These are phyloP conservation scores for Acleris emargana DNA, from an alignment of 2,888 invertebrate species.

Conservation along the genomic window DNA sequence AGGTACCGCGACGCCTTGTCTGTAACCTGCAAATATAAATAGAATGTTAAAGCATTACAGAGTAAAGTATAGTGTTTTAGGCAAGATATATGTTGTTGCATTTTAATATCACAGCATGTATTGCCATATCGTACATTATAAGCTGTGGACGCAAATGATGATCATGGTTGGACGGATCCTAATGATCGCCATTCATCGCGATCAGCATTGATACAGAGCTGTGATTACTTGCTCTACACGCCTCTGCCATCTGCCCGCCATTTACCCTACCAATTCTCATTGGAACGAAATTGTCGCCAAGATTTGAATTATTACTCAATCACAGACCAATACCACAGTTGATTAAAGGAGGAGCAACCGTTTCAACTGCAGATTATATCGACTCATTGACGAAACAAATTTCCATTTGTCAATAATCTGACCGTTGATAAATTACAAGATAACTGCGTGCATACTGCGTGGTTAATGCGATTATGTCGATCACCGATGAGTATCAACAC, in stretches of 20 bases:
- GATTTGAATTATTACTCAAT: slow-evolving; percentile 48
- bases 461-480: slow-evolving; percentile 26
- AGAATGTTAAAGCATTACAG: neutral
- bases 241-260: slow-evolving; percentile 42
- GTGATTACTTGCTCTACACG: slow-evolving; percentile 49
- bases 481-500: neutral
- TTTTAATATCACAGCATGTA: neutral
- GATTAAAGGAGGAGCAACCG: neutral
- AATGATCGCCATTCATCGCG: slow-evolving; percentile 77
- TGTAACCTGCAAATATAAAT: neutral
- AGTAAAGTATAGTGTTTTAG: too few relatives aligned
- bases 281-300: slow-evolving; percentile 17
- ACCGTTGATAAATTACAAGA: slow-evolving; percentile 1
- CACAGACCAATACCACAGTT: slow-evolving; percentile 39
- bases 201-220: slow-evolving; percentile 63
- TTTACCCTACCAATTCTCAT: slow-evolving; percentile 20
- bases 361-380: neutral
- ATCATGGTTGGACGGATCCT: slow-evolving; percentile 58
- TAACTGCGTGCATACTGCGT: neutral
- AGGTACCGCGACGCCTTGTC: slow-evolving; percentile 1
- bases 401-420: too few relatives aligned
- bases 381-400: too few relatives aligned
- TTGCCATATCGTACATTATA: slow-evolving; percentile 17
- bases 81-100: neutral
- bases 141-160: slow-evolving; percentile 59